Conservation (phyloP, 1,140 invertebrate genomes). For the Orius laevigatus region DNA sequence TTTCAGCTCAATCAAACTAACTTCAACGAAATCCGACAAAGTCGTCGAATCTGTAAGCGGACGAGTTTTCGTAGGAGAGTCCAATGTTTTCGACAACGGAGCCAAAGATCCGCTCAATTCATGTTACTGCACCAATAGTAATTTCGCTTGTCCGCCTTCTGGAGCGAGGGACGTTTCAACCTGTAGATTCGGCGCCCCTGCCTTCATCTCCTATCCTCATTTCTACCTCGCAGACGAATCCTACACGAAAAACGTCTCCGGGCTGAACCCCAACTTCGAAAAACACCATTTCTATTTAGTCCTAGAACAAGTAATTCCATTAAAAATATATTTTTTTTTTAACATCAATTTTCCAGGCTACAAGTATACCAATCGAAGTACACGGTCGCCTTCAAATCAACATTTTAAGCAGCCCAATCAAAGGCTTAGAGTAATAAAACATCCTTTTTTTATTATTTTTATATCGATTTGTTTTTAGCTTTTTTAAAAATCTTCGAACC, state of each 20-base stretch:
- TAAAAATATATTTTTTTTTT: not conserved
- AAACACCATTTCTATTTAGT: conserved; percentile 40
- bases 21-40: conserved; percentile 32
- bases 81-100: conserved; percentile 29
- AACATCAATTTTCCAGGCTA: not conserved
- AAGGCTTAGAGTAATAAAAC: not conserved
- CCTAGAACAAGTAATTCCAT: conserved; percentile 33
- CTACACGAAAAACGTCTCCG: conserved; percentile 34
- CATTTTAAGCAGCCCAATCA: not conserved
- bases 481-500: conserved; percentile 37
- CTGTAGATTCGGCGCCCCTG: conserved; percentile 42
- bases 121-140: conserved; percentile 41
- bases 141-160: conserved; percentile 35
- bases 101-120: conserved; percentile 39
- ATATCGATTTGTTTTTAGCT: conserved; percentile 27
- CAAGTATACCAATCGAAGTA: not conserved
- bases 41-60: conserved; percentile 26
- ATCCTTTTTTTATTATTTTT: not conserved
- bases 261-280: conserved; percentile 37
- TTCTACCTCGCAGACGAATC: conserved; percentile 44
- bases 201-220: conserved; percentile 51
- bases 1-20: conserved; percentile 26
- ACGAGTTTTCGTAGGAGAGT: conserved; percentile 26
- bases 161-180: conserved; percentile 30
- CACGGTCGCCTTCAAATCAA: not conserved